Base-by-base conservation (phyloP, 2,113 vertebrate species). In the Alexandromys fortis region DNA sequence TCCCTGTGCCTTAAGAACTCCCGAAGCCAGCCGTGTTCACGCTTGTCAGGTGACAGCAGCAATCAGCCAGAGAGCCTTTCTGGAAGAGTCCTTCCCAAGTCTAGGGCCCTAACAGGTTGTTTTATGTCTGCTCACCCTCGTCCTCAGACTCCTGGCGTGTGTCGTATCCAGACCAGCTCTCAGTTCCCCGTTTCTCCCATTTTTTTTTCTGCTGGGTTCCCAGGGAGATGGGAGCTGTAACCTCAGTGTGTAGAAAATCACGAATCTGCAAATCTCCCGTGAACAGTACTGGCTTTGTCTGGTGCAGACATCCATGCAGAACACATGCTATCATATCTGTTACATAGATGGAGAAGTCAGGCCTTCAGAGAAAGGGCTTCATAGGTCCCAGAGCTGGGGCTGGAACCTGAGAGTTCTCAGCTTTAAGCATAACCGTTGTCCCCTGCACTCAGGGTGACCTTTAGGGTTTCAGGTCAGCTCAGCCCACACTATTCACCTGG, bases 11-110 rank as follows among this genome's bases (percentile, higher is more conserved):
- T 26, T 72, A 6, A 3, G 47, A 19, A 22, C 45, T 2, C 17
- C 55, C 4, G 4, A 0, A 28, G 13, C 22, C 22, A 28, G 13
- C 22, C 22, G 3, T 0, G 12, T n/a, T n/a, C 5, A 0, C 45
- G 3, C 13, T 58, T 5, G 22, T 45, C 47, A 11, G 42, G 12
- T 30, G 76, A 75, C 6, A 35, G 26, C 61, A 22, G 63, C 28
- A 6, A 33, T 33, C 78, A 35, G 47, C 24, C 5, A 12, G 22
- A 68, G 77, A 26, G 47, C 58, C 8, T 2, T 49, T 11, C 76
- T 9, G 14, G 76, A 86, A 30, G 14, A 47, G 45, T 21, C 45
- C 33, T 61, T 72, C 58, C 68, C 14, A 75, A 17, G 73, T 78
- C 95, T 35, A 1, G 0, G 0, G 24, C 12, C 17, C 77, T 61